Evolutionary conservation across 2,113 vertebrate species (phyloP), one percentile per base, ranked within the genome.

Genomic region (Panthera uncia): DNA sequence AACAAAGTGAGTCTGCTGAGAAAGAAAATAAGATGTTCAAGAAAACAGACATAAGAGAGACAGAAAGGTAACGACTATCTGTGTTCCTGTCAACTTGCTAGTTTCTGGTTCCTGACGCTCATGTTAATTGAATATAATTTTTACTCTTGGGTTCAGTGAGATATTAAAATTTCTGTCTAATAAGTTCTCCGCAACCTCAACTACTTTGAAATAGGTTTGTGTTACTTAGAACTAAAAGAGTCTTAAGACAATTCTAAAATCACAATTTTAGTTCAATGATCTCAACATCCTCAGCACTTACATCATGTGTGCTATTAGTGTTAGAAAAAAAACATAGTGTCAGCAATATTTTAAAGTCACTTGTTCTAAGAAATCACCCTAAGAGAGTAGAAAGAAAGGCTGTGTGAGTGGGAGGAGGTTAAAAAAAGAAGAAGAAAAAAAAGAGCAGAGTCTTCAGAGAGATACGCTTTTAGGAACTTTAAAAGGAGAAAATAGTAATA

Each of bases 221-320:
- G 52, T 68, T 86, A 45, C 52, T 79, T 69, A 36, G 65, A 92
- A 90, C 5, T 66, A 13, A 52, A 91, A 65, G 29, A 87, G 31
- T 90, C 74, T 76, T 61, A 82, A 79, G 55, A 45, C 52, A 78
- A 38, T 90, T 79, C 87, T 90, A 66, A 96, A 93, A 80, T 87
- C 84, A 57, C 74, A 95, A 57, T 69, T 92, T 95, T 38, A 91
- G 65, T 68, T 89, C 55, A 65, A 55, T 94, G 87, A 83, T n/a
- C 78, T 82, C 68, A 80, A 57, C 68, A 57, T 55, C 27, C 81
- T 93, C 63, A 83, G 41, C 89, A 84, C 73, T 91, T 93, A 74
- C 16, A 65, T 93, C 45, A 68, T 11, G 36, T 14, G 12, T 48
- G 48, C n/a, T 88, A 13, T 38, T n/a, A 27, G 38, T 61, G 21